Percentiles rank a stretch among this genome's conserved stretches.
Evolutionary conservation across 2,113 vertebrate genomes (phyloP).

Genomic region (Corythornis cristatus): DNA sequence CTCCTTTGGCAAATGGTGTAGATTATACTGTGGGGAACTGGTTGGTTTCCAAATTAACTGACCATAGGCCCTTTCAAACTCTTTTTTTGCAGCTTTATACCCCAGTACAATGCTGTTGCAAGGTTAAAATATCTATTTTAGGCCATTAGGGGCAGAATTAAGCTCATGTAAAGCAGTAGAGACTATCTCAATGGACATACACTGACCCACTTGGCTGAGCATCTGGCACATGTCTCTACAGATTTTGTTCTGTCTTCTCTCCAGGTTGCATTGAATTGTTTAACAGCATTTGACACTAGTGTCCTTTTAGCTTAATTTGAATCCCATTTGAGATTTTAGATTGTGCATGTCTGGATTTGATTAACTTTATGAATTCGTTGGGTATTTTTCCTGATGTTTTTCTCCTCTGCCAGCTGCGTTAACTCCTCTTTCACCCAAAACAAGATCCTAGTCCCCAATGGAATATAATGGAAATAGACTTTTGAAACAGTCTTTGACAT

Average conservation of each 20-base stretch:
- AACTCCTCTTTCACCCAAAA: not conserved
- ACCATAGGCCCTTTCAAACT: not conserved
- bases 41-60: slow-evolving; percentile 36
- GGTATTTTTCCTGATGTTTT: slow-evolving; percentile 17
- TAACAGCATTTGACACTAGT: not conserved
- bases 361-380: slow-evolving; percentile 5
- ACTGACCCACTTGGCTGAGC: not conserved
- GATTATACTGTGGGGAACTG: not conserved
- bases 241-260: not conserved
- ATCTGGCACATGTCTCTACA: not conserved
- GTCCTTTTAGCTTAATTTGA: slow-evolving; percentile 13
- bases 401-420: not conserved
- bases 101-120: not conserved
- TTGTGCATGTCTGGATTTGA: slow-evolving; percentile 2
- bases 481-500: not conserved
- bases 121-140: slow-evolving; percentile 12
- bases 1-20: slow-evolving; percentile 8
- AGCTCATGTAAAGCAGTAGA: not conserved
- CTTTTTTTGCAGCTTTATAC: not conserved
- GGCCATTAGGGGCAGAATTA: not conserved
- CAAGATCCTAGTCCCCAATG: not conserved
- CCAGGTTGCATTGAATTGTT: not conserved
- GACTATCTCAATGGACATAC: not conserved
- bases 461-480: not conserved
- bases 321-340: not conserved